Percentiles rank a stretch among this genome's conserved stretches.
These are phyloP conservation scores for Haliclona indistincta DNA, from an alignment of 37 sponge, comb jelly and placozoan genomes.

Conservation along the genomic window DNA sequence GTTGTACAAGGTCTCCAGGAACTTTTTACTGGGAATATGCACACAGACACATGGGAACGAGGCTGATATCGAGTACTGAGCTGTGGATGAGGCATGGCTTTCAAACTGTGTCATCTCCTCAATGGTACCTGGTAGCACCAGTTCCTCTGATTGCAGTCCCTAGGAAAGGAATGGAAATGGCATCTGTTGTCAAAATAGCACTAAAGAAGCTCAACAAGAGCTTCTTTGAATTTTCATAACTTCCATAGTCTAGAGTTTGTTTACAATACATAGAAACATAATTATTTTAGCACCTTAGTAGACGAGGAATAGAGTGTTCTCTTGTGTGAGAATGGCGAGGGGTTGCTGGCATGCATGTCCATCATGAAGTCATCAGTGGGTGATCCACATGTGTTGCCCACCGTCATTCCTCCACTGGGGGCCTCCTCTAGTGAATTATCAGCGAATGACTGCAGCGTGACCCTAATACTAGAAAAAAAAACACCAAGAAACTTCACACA, in stretches of 20 bases:
- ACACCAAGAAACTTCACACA: neutral
- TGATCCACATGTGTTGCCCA: neutral
- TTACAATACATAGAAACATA: neutral
- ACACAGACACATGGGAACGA: conserved; percentile 42
- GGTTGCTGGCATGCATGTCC: conserved; percentile 1
- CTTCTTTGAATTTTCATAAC: neutral
- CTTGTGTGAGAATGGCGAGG: conserved; percentile 54
- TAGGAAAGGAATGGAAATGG: neutral
- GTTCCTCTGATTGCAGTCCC: conserved; percentile 34
- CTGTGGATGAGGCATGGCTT: conserved; percentile 3
- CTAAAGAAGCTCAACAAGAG: neutral
- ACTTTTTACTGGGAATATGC: conserved; percentile 68
- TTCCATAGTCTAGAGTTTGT: neutral
- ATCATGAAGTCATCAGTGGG: neutral
- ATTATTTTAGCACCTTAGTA: neutral
- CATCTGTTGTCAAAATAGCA: no score
- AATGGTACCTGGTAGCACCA: conserved; percentile 54
- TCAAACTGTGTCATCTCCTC: conserved; percentile 73
- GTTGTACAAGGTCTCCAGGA: conserved; percentile 64
- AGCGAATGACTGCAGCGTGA: conserved; percentile 26
- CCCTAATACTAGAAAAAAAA: neutral
- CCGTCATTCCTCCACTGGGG: neutral
- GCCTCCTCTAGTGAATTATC: conserved; percentile 36
- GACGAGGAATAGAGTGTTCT: conserved; percentile 19
- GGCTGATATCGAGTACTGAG: conserved; percentile 23